A percentile compares a stretch with the other conserved stretches of the same genome.
Evolutionary conservation across 2,888 invertebrate genomes (phyloP).

Genomic region (Sarcophaga subvicina): DNA sequence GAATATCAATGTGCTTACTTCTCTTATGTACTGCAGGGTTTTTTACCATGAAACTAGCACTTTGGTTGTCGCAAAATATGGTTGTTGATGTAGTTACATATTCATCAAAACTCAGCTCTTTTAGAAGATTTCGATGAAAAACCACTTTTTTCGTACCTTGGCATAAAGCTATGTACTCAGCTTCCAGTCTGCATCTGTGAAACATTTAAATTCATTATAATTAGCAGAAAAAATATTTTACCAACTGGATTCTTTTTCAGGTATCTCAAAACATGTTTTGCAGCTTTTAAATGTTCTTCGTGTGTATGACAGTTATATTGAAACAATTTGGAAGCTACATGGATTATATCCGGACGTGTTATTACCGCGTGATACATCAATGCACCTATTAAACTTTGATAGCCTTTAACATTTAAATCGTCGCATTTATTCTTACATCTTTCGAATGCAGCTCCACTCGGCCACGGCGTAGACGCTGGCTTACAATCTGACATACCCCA

Average conservation of each 20-base stretch:
- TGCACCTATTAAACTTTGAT: constrained; percentile 48
- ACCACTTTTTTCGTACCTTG: too few species aligned
- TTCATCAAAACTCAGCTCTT: too few species aligned
- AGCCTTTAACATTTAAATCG: not conserved
- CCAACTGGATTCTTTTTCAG: constrained; percentile 47
- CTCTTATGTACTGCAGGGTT: too few species aligned
- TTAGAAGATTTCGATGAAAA: too few species aligned
- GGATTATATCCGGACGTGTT: constrained; percentile 49
- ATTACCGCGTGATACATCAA: constrained; percentile 56
- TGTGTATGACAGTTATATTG: constrained; percentile 55
- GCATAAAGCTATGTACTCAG: too few species aligned
- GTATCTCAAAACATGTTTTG: constrained; percentile 64
- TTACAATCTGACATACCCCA: too few species aligned
- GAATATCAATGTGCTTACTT: too few species aligned
- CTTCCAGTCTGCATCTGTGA: constrained; percentile 46
- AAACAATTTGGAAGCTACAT: constrained; percentile 49
- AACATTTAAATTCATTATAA: constrained; percentile 52
- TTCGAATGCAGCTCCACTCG: too few species aligned
- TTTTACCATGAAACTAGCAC: too few species aligned
- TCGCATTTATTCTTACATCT: constrained; percentile 4
- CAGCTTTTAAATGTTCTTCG: constrained; percentile 59
- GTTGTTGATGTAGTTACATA: too few species aligned
- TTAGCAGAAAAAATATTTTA: constrained; percentile 26
- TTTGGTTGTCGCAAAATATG: too few species aligned
- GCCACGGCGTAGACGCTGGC: too few species aligned